Base-by-base conservation (phyloP, 2,888 invertebrate genomes). In the Cephus pygmeus region DNA sequence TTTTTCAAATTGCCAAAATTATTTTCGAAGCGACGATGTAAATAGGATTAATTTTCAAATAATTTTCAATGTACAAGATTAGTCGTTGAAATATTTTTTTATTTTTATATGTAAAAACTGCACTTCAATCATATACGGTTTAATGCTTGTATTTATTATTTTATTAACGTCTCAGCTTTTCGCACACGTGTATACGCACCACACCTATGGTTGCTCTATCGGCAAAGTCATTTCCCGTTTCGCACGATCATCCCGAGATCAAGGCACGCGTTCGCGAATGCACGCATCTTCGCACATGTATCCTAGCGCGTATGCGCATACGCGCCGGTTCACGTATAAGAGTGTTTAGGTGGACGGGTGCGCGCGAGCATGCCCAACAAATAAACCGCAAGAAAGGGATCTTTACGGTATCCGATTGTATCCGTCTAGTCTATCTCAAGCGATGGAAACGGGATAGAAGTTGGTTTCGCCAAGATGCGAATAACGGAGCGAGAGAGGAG, bases 401-500 rank as follows among this genome's bases (percentile, higher is more conserved):
- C 71, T 31, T 31, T 71, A 71, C 71, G 71, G 71, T 71, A 71
- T 71, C 34, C 71, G 71, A 71, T 71, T 71, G 71, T 71, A 34
- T 34, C 33, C 31, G 31, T 33, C 12, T 71, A 12, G 56, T 71
- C 71, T 71, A 34, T 34, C 71, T 34, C 33, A 23, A 31, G 34
- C 71, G 71, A 71, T 71, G 11, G 31, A 23, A 71, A 71, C 71
- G 71, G 33, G 71, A 71, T 34, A 12, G 71, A 12, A 34, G 71
- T 33, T 71, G 34, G 71, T 73, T 75, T 73, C 73, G 31, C 56
- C 34, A 36, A 74, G 77, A 79, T 80, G 75, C 75, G 77, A 80
- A 81, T 83, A 83, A 83, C 83, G 81, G 83, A 76, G 80, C 75
- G 76, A 31, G 74, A 35, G 74, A 74, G 11, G 35, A 74, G 34